These are phyloP conservation scores for Etia nguti DNA, from an alignment of 2,113 vertebrate species.

Conservation along the genomic window DNA sequence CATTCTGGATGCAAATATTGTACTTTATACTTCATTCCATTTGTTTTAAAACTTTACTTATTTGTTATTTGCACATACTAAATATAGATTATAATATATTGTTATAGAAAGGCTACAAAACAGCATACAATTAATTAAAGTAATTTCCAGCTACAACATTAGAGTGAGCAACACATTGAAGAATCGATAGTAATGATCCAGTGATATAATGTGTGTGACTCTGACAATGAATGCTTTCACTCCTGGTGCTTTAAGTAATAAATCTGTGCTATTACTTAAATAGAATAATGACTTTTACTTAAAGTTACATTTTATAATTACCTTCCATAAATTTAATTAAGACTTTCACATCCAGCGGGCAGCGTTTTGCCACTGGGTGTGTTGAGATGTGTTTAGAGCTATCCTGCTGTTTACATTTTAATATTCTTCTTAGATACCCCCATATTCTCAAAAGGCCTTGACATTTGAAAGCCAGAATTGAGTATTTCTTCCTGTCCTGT, in stretches of 20 bases:
- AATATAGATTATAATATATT: not conserved
- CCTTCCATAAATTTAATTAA: not conserved
- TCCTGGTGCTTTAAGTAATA: not conserved
- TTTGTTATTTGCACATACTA: not conserved
- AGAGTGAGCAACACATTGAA: not conserved
- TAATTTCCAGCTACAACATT: not conserved
- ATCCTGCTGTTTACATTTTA: not conserved
- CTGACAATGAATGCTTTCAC: not conserved
- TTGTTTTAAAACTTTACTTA: not conserved
- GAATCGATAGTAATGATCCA: not conserved
- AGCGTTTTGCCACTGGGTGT: not conserved
- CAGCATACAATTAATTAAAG: not conserved
- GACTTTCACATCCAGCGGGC: not conserved
- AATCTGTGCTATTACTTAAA: not conserved
- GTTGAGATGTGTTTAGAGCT: not conserved
- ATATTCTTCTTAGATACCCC: not conserved
- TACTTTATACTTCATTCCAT: not conserved
- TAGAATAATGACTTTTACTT: not conserved
- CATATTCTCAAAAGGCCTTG: not conserved
- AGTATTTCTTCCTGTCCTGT: not conserved
- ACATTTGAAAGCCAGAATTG: not conserved
- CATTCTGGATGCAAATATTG: not conserved
- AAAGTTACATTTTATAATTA: not conserved
- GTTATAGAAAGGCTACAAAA: not conserved
- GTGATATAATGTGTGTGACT: not conserved